Percentiles rank a stretch among this genome's conserved stretches.
phyloP scores from a whole-genome alignment of 2,797 vertebrate genomes.

The Sardinella longiceps region DNA sequence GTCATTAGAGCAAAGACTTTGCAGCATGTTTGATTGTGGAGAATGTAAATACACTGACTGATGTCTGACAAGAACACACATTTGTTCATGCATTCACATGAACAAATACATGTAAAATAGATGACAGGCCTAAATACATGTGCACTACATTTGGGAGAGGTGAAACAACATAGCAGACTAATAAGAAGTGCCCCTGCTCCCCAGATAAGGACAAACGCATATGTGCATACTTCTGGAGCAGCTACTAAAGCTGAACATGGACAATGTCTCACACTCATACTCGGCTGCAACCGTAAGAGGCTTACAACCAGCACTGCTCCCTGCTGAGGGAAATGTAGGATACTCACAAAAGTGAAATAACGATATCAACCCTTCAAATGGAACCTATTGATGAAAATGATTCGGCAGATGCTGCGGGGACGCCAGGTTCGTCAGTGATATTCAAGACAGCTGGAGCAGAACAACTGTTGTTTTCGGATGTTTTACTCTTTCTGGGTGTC shows the following conservation, averaged over 20 bases:
- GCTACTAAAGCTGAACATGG: not conserved
- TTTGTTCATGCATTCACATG: not conserved
- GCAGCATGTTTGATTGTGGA: not conserved
- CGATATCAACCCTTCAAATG: not conserved
- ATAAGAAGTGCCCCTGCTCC: not conserved
- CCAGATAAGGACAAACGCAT: not conserved
- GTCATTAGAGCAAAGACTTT: not conserved
- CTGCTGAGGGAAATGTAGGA: not conserved
- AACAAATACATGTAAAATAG: not conserved
- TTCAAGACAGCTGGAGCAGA: not conserved
- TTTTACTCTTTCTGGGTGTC: not conserved
- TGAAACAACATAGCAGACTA: not conserved
- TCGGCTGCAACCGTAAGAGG: not conserved
- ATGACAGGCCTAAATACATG: not conserved
- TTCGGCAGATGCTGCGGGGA: not conserved
- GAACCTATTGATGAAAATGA: not conserved
- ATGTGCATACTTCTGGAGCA: not conserved
- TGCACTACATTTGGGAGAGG: not conserved
- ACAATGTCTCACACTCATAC: not conserved
- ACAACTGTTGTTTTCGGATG: constrained; percentile 14
- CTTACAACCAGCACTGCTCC: not conserved
- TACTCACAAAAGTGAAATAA: not conserved
- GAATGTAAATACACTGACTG: not conserved
- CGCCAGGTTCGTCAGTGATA: not conserved
- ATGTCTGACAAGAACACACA: not conserved